Evolutionary conservation across 2,888 invertebrate species (phyloP), one percentile per base, ranked within the genome.

Genomic region (Parasteatoda lunata): DNA sequence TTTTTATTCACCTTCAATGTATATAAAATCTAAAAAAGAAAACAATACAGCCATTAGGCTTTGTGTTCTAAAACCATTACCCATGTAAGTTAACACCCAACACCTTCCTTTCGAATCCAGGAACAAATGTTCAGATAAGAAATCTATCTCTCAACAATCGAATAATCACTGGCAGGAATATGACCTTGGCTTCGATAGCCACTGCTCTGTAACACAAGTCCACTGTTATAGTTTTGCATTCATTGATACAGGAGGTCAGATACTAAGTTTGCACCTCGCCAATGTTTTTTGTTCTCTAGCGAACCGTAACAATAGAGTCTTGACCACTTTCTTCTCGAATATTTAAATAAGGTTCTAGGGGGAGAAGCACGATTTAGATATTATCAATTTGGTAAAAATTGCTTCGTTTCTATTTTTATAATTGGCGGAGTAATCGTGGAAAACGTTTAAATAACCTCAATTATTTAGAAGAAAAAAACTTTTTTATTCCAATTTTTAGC

Each of bases 101-200:
- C 54, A 30, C 45, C 70, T 15, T 65, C 68, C 49, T n/a, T 52
- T 15, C 11, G 51, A 68, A 51, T 66, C 47, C 48, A 30, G 66
- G 30, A 68, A 68, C 73, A 66, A 59, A 81, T 49, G 52, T 75
- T 52, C 30, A n/a, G 81, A 81, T 81, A 81, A 81, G 45, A 51
- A 51, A 72, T 81, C 81, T 59, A n/a, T 59, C 9, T 59, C 8
- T 65, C 48, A 30, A 81, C 81, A 73, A 73, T 81, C 72, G 73
- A 73, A 75, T 81, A 72, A 72, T 75, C 73, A 81, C 54, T 81
- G 81, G 81, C 9, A 68, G 52, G 68, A 66, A 45, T 65, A 49
- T 73, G 81, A 81, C 81, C 81, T 81, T 81, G 81, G 73, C 81
- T 81, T 47, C 73, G 47, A 81, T 68, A 81, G 15, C 66, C 81